Base-by-base conservation (phyloP, 1,140 invertebrate species). In the Cheumatopsyche charites region DNA sequence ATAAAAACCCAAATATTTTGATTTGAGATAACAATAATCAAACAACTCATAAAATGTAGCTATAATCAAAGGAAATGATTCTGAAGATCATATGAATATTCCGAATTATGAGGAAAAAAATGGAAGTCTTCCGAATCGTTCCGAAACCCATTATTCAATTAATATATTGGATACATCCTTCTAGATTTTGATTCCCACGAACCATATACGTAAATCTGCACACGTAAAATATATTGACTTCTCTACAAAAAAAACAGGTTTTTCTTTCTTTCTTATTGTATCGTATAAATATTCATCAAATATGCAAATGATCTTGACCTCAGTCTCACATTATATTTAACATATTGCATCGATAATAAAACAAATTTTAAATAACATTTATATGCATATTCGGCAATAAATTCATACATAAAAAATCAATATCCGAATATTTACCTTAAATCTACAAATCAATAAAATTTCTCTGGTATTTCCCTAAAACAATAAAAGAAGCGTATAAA, bases 271-370 rank as follows among this genome's bases (percentile, higher is more conserved):
- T 36, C 47, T 19, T 52, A 52, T 52, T 52, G n/a, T n/a, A 63
- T 13, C 29, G 26, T 19, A 63, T 63, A 63, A 63, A 63, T 63
- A 63, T 42, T 63, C 62, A 42, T 42, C 41, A n/a, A 43, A 41
- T 41, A 63, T 63, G 62, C 62, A 17, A 63, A 63, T 63, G 62
- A 63, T 63, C 19, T 43, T 43, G 62, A 63, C 41, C 62, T 63
- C 26, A 63, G 62, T 42, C 41, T 42, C 13, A 43, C 62, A 43
- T 63, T 63, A 63, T 25, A 23, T 63, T 63, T 63, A 63, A 42
- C 36, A 29, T 42, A 63, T 9, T 42, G 15, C 19, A 42, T 17
- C 42, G 55, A 58, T 63, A 63, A 63, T 62, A 36, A 62, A 62
- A 62, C 29, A 63, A 63, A 42, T 23, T 42, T 25, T 42, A 17